These are phyloP conservation scores for Anomalospiza imberbis DNA, from an alignment of 2,797 vertebrate species.

Conservation along the genomic window DNA sequence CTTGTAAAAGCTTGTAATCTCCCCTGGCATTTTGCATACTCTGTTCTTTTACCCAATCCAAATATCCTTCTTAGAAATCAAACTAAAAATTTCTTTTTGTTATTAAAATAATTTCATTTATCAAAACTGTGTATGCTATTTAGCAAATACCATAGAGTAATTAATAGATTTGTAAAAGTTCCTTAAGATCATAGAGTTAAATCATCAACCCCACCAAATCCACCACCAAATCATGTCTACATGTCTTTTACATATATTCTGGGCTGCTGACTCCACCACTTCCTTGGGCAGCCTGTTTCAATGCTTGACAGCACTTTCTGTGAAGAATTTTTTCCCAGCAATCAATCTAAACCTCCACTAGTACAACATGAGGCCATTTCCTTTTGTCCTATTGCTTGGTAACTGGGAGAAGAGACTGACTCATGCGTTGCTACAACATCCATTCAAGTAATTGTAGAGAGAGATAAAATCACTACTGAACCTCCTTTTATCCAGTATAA, in stretches of 20 bases:
- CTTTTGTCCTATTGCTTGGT: not conserved
- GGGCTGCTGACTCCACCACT: not conserved
- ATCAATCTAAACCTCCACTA: not conserved
- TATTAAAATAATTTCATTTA: not conserved
- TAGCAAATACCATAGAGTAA: not conserved
- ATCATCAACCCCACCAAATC: not conserved
- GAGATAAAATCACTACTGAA: not conserved
- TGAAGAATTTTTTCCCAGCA: not conserved
- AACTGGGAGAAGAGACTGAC: not conserved
- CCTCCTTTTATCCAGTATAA: not conserved
- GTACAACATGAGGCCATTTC: not conserved
- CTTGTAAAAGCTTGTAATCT: not conserved
- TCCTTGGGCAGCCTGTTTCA: not conserved
- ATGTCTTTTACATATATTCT: not conserved
- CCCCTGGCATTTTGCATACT: not conserved
- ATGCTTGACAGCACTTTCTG: not conserved
- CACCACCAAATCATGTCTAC: not conserved
- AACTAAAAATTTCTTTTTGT: not conserved
- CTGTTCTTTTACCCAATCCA: not conserved
- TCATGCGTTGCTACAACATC: not conserved
- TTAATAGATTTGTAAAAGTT: not conserved
- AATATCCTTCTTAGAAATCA: not conserved
- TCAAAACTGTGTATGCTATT: not conserved
- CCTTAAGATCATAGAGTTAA: not conserved
- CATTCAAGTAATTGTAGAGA: not conserved